These are phyloP conservation scores for Scaptomyza tumidula DNA, from an alignment of 2,888 invertebrate species.

Conservation along the genomic window DNA sequence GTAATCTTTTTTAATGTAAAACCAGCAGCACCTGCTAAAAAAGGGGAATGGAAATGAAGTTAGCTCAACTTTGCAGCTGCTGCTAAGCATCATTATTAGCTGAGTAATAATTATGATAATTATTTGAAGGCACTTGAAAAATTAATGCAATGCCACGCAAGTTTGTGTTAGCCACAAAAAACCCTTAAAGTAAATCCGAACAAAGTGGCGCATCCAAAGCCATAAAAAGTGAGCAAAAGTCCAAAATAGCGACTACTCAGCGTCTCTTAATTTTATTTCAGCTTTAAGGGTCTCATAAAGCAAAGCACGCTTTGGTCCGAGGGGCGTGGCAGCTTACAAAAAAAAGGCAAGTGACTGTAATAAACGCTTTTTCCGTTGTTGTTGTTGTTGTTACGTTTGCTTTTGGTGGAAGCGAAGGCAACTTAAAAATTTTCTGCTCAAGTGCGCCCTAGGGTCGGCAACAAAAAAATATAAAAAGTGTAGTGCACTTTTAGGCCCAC, in stretches of 20 bases:
- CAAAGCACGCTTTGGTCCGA: constrained; percentile 14
- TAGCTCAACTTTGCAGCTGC: constrained; percentile 1
- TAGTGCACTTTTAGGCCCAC: constrained; percentile 39
- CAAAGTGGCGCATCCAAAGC: constrained; percentile 57
- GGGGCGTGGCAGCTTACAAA: constrained; percentile 21
- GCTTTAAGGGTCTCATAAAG: constrained; percentile 67
- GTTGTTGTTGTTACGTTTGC: background rate
- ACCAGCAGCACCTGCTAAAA: background rate
- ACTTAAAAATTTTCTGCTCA: constrained; percentile 44
- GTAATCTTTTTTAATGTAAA: background rate
- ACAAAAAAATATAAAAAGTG: constrained; percentile 22
- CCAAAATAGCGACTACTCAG: constrained; percentile 71
- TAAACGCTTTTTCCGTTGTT: constrained; percentile 41
- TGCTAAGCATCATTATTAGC: constrained; percentile 37
- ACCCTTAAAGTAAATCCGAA: constrained; percentile 42
- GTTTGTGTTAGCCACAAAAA: constrained; percentile 49
- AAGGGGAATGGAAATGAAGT: background rate
- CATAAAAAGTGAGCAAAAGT: constrained; percentile 62
- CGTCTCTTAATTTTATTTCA: constrained; percentile 70
- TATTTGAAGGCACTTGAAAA: constrained; percentile 55
- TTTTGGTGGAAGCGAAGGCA: constrained; percentile 38
- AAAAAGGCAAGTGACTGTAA: constrained; percentile 35
- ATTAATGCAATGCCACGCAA: constrained; percentile 60
- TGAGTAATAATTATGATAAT: constrained; percentile 52
- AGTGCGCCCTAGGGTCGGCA: constrained; percentile 33